Percentiles rank a stretch among this genome's conserved stretches.
These are phyloP conservation scores for Pheosia gnoma DNA, from an alignment of 2,888 invertebrate species.

Conservation along the genomic window DNA sequence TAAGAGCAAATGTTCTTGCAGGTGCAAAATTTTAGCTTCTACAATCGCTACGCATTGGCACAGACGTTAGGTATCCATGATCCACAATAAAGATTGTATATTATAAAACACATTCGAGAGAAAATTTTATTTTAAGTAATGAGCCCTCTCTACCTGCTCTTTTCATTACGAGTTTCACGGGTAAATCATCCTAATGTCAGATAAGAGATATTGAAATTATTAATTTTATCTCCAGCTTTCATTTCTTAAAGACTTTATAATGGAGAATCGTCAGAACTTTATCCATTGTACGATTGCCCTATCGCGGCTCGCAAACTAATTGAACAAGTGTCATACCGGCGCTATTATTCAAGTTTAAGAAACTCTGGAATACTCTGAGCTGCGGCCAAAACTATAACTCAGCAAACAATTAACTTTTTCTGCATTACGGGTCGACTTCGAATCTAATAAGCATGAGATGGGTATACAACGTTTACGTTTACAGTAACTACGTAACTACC, in stretches of 20 bases:
- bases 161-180: slow-evolving; percentile 5
- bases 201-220: slow-evolving; percentile 61
- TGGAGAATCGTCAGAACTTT: slow-evolving; percentile 52
- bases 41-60: not conserved
- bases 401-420: no score
- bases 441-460: no score
- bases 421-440: no score
- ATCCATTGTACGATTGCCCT: slow-evolving; percentile 40
- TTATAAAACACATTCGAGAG: no score
- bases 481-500: no score
- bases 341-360: slow-evolving; percentile 48
- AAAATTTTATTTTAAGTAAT: no score
- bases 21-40: not conserved
- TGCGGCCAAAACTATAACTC: not conserved
- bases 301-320: slow-evolving; percentile 51
- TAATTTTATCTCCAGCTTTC: slow-evolving; percentile 57
- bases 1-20: not conserved
- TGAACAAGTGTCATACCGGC: slow-evolving; percentile 51
- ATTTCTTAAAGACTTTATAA: slow-evolving; percentile 62
- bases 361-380: slow-evolving; percentile 37
- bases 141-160: not conserved
- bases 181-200: slow-evolving; percentile 51
- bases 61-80: no score
- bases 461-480: no score
- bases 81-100: no score